phyloP scores from a whole-genome alignment of 1,140 invertebrate genomes.

The Drosophila biarmipes region DNA sequence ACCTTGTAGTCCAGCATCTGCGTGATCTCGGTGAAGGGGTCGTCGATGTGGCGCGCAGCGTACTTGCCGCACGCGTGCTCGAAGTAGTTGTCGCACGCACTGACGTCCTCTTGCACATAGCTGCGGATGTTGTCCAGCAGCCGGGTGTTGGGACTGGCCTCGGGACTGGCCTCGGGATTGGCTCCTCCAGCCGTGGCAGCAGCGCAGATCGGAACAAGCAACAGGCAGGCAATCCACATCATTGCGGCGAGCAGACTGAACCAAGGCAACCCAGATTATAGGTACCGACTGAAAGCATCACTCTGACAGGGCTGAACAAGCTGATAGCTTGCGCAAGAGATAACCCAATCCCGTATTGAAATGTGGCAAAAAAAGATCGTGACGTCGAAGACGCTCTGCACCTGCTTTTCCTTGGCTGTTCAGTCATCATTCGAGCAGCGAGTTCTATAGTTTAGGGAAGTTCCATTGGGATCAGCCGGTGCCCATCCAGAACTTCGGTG shows the following conservation, averaged over 20 bases:
- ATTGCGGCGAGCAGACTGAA: conserved; percentile 19
- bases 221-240: conserved; percentile 19
- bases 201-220: neutral
- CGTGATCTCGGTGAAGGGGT: conserved; percentile 52
- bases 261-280: neutral
- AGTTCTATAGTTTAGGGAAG: conserved; percentile 96
- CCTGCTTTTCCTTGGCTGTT: conserved; percentile 90
- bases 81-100: conserved; percentile 63
- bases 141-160: conserved; percentile 14
- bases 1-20: conserved; percentile 60
- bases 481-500: conserved; percentile 92
- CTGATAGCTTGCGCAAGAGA: conserved; percentile 5
- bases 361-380: no score
- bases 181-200: neutral
- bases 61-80: conserved; percentile 76
- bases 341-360: neutral
- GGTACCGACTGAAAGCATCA: neutral
- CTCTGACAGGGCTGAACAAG: neutral
- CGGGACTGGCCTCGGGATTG: no score
- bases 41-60: conserved; percentile 15
- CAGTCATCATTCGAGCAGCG: conserved; percentile 95
- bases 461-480: conserved; percentile 93
- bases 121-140: conserved; percentile 41
- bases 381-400: neutral
- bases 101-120: conserved; percentile 43